These are phyloP conservation scores for Augiades crinisus DNA, from an alignment of 2,888 invertebrate genomes.

Conservation along the genomic window DNA sequence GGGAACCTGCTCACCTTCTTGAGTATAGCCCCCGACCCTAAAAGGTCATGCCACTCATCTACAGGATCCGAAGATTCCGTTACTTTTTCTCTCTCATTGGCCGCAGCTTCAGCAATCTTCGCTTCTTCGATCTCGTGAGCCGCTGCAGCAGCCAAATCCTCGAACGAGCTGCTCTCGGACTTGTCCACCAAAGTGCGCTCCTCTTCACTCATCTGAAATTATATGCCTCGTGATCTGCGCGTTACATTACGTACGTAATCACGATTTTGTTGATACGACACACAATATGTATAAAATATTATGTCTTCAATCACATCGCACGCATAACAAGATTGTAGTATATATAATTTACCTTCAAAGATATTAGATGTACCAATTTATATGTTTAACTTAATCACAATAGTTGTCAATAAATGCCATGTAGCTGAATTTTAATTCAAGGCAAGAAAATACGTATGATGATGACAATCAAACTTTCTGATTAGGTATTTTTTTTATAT, in stretches of 20 bases:
- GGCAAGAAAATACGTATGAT: constrained; percentile 36
- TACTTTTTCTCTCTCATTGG: constrained; percentile 52
- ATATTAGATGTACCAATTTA: neutral
- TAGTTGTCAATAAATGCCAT: constrained; percentile 20
- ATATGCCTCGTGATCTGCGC: constrained; percentile 38
- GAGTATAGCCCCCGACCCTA: constrained; percentile 88
- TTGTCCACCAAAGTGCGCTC: constrained; percentile 76
- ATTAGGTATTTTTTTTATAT: constrained; percentile 22
- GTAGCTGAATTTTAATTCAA: constrained; percentile 8
- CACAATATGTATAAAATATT: neutral
- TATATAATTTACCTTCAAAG: constrained; percentile 16
- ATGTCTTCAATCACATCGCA: neutral
- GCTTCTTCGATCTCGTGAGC: constrained; percentile 79
- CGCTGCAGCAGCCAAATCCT: constrained; percentile 82
- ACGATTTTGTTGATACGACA: constrained; percentile 26
- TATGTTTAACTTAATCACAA: constrained; percentile 1
- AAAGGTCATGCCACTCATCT: constrained; percentile 87
- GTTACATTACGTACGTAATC: constrained; percentile 35
- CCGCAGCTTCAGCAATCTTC: constrained; percentile 65
- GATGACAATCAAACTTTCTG: constrained; percentile 43
- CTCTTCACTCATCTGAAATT: constrained; percentile 67
- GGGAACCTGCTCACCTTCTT: constrained; percentile 81
- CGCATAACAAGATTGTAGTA: too few species aligned
- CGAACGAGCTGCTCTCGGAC: constrained; percentile 85
- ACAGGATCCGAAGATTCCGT: constrained; percentile 39